Percentiles rank a stretch among this genome's conserved stretches.
phyloP scores from a whole-genome alignment of 2,888 invertebrate species.

The Oithona nana region DNA sequence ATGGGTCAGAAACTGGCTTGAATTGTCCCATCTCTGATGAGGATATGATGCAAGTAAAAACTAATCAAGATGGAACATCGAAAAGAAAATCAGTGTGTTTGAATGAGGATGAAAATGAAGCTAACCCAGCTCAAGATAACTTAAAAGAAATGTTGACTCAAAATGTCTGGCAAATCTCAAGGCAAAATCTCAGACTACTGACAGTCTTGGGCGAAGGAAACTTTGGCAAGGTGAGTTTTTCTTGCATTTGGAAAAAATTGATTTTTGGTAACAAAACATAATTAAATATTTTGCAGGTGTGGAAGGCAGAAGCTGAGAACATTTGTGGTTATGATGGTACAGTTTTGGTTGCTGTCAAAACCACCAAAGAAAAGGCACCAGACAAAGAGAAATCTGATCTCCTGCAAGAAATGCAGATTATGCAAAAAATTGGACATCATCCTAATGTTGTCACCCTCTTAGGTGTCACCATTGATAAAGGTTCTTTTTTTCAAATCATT shows the following conservation, averaged over 20 bases:
- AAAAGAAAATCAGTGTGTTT: background rate
- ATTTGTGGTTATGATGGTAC: constrained; percentile 52
- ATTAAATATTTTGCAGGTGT: constrained; percentile 36
- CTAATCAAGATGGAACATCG: background rate
- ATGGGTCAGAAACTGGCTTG: background rate
- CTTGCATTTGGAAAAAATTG: background rate
- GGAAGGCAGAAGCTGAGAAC: constrained; percentile 68
- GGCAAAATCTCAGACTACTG: constrained; percentile 52
- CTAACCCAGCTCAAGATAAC: background rate
- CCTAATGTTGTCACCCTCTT: constrained; percentile 70
- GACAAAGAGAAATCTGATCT: constrained; percentile 58
- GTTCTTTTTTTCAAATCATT: constrained; percentile 23
- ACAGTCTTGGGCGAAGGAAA: constrained; percentile 64
- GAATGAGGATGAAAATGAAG: background rate
- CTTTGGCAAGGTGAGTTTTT: constrained; percentile 46
- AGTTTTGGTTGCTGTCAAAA: constrained; percentile 67
- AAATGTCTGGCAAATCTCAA: constrained; percentile 47
- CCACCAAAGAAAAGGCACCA: constrained; percentile 21
- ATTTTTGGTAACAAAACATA: too few species aligned
- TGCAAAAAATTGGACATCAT: constrained; percentile 77
- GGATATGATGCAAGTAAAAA: background rate
- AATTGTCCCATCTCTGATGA: background rate
- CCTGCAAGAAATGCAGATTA: constrained; percentile 67
- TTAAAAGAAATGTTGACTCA: background rate
- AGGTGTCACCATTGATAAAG: constrained; percentile 68